Conservation (phyloP, 1,140 invertebrate genomes). For the Ceratina calcarata region DNA sequence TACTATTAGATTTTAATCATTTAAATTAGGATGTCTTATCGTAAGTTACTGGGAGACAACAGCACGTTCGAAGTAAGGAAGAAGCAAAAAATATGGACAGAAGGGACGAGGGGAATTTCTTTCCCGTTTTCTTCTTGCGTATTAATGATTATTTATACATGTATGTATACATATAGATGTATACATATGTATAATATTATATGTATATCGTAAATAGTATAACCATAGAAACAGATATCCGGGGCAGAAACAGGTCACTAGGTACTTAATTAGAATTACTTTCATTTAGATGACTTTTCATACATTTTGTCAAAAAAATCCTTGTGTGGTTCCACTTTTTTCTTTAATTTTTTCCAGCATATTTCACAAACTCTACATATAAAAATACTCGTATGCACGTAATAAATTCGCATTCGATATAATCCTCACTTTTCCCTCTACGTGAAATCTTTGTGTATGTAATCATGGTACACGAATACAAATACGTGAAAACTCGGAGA, state of each 20-base stretch:
- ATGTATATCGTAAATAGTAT: neutral
- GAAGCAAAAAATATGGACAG: neutral
- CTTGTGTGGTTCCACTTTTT: neutral
- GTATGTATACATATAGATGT: neutral
- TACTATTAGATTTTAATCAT: neutral
- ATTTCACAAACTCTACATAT: conserved; percentile 29
- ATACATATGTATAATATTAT: neutral
- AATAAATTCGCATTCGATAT: conserved; percentile 2
- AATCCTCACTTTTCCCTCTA: neutral
- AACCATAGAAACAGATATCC: neutral
- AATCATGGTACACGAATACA: too few relatives aligned
- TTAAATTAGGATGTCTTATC: neutral
- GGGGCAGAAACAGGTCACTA: neutral
- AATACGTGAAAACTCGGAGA: too few relatives aligned
- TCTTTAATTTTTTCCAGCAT: neutral
- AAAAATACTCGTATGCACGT: conserved; percentile 40
- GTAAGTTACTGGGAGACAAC: too few relatives aligned
- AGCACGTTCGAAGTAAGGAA: neutral
- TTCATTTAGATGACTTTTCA: neutral
- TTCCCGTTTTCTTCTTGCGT: neutral
- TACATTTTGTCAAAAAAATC: neutral
- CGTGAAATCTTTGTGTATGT: neutral
- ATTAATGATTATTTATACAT: neutral
- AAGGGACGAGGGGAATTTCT: neutral
- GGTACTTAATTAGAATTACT: conserved; percentile 1